A percentile compares a stretch with the other conserved stretches of the same genome.
Conservation (phyloP, 2,888 invertebrate genomes). For the Parnassius glacialis region DNA sequence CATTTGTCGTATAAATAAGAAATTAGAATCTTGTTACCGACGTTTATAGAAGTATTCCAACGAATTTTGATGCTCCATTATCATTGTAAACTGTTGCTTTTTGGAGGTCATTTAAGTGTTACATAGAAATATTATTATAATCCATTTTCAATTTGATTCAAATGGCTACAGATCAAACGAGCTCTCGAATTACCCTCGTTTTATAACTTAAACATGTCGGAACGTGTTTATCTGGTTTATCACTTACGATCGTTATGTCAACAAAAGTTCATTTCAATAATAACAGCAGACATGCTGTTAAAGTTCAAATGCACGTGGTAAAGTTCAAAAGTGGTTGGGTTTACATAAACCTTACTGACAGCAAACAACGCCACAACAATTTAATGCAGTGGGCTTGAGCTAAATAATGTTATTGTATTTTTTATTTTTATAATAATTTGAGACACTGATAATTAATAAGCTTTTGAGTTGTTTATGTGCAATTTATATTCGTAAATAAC, state of each 20-base stretch:
- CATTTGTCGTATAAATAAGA: conserved; percentile 40
- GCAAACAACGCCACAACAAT: background rate
- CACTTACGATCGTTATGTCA: conserved; percentile 3
- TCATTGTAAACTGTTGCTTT: conserved; percentile 11
- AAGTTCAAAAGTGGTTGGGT: background rate
- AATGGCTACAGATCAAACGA: conserved; percentile 17
- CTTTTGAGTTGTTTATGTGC: background rate
- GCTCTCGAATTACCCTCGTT: conserved; percentile 14
- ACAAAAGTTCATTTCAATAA: conserved; percentile 12
- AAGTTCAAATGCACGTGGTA: conserved; percentile 6
- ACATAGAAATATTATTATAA: conserved; percentile 11
- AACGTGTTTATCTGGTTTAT: conserved; percentile 6
- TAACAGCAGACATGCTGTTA: background rate
- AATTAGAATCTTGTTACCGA: conserved; percentile 31
- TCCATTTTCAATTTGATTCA: conserved; percentile 9
- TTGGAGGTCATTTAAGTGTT: background rate
- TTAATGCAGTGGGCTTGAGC: too few relatives aligned
- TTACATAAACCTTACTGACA: background rate
- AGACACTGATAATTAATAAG: too few relatives aligned
- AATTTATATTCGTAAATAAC: background rate
- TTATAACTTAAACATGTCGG: conserved; percentile 17
- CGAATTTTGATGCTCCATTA: conserved; percentile 17
- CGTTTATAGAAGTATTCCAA: conserved; percentile 15
- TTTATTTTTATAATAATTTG: too few relatives aligned
- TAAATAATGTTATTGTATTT: too few relatives aligned